Conservation (phyloP, 2,113 vertebrate species). For the Verasper variegatus region DNA sequence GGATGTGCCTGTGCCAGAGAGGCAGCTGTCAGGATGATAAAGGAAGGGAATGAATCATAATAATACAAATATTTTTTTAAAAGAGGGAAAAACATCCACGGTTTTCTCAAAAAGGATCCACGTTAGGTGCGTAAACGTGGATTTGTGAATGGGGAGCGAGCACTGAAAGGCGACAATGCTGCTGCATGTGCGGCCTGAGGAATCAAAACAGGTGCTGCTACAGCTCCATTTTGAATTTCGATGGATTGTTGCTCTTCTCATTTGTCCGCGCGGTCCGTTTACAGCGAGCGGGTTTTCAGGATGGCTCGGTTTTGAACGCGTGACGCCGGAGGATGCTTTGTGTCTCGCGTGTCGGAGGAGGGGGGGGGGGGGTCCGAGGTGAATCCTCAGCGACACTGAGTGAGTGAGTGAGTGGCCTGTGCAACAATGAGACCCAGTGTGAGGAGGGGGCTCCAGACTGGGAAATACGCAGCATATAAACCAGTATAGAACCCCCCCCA, state of each 20-base stretch:
- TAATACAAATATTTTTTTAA: too few relatives aligned
- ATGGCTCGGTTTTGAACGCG: background rate
- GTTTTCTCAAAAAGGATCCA: slow-evolving; percentile 16
- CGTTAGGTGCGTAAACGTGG: slow-evolving; percentile 30
- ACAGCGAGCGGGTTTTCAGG: background rate
- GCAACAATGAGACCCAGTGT: slow-evolving; percentile 70
- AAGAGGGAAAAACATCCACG: too few relatives aligned
- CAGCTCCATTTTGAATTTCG: slow-evolving; percentile 81
- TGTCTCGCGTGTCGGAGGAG: slow-evolving; percentile 11
- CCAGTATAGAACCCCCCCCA: background rate
- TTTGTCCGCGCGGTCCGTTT: slow-evolving; percentile 4
- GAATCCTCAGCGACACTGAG: slow-evolving; percentile 25
- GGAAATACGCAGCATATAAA: slow-evolving; percentile 16
- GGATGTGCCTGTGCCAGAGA: slow-evolving; percentile 53
- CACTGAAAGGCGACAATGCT: slow-evolving; percentile 27
- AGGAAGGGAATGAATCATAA: background rate
- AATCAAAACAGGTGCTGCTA: slow-evolving; percentile 80
- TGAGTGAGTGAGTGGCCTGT: slow-evolving; percentile 55
- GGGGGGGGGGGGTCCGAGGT: too few relatives aligned
- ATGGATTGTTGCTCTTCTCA: slow-evolving; percentile 56
- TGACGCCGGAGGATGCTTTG: slow-evolving; percentile 6
- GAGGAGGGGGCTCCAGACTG: slow-evolving; percentile 3
- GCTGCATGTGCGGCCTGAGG: slow-evolving; percentile 71
- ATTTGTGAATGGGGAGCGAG: slow-evolving; percentile 62
- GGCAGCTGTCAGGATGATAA: slow-evolving; percentile 73